These are phyloP conservation scores for Drosophila parabipectinata DNA, from an alignment of 1,140 invertebrate genomes.

Conservation along the genomic window DNA sequence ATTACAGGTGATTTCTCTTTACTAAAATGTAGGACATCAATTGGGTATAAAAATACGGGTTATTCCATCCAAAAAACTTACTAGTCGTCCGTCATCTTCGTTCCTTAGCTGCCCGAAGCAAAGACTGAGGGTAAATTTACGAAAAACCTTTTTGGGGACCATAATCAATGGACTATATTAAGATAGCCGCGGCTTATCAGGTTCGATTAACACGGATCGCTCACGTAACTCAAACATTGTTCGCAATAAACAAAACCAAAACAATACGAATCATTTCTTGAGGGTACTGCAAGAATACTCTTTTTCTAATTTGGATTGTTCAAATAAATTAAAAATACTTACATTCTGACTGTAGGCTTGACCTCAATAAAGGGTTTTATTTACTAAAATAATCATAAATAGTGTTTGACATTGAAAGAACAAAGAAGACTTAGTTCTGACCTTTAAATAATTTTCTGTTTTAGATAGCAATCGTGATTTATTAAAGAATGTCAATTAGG, in stretches of 20 bases:
- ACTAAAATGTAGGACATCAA: neutral
- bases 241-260: slow-evolving; percentile 5
- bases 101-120: neutral
- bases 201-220: slow-evolving; percentile 1
- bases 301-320: neutral
- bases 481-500: no score
- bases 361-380: neutral
- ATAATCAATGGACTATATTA: slow-evolving; percentile 11
- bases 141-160: neutral
- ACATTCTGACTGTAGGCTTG: neutral
- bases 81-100: slow-evolving; percentile 43
- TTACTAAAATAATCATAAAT: no score
- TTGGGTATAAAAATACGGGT: no score
- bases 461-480: no score
- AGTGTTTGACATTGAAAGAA: no score
- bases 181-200: slow-evolving; percentile 35
- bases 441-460: no score
- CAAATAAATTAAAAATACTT: no score
- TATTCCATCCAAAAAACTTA: slow-evolving; percentile 3
- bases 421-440: no score
- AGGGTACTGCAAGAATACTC: neutral
- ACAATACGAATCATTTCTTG: no score
- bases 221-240: slow-evolving; percentile 18
- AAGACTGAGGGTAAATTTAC: slow-evolving; percentile 12
- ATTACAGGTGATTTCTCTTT: slow-evolving; percentile 45